A percentile compares a stretch with the other conserved stretches of the same genome.
Conservation (phyloP, 2,888 invertebrate species). For the Ormyrus rosae region DNA sequence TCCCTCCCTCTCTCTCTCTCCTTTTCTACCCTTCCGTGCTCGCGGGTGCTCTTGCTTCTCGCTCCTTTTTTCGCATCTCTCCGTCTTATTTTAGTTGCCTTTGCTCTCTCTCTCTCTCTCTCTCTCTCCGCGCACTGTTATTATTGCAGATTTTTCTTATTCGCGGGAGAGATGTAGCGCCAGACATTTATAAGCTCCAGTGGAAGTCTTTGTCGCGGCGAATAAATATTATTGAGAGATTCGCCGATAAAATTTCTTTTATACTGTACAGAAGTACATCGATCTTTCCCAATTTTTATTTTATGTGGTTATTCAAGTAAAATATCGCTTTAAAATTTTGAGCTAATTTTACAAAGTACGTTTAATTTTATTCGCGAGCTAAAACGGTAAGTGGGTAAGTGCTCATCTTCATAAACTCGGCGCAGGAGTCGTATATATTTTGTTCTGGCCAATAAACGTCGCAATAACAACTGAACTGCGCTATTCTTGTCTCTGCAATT, state of each 20-base stretch:
- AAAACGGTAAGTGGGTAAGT: neutral
- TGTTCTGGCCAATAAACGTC: constrained; percentile 37
- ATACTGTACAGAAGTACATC: neutral
- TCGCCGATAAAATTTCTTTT: constrained; percentile 26
- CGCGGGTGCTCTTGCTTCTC: neutral
- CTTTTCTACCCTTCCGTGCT: constrained; percentile 9
- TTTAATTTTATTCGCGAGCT: neutral
- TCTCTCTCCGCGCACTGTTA: constrained; percentile 30
- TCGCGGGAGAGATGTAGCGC: constrained; percentile 14
- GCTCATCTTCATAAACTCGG: constrained; percentile 37
- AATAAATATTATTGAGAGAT: constrained; percentile 27
- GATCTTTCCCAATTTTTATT: too few relatives aligned
- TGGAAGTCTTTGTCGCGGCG: constrained; percentile 10
- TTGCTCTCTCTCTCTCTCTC: neutral
- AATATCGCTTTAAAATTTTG: too few relatives aligned
- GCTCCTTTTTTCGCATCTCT: neutral
- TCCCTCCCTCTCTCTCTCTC: constrained; percentile 6
- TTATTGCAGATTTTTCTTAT: constrained; percentile 46
- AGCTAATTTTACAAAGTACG: too few relatives aligned
- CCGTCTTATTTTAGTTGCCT: neutral
- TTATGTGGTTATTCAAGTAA: too few relatives aligned
- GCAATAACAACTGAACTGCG: constrained; percentile 19
- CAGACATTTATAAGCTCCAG: constrained; percentile 19
- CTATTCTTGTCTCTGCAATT: constrained; percentile 32
- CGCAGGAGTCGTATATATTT: constrained; percentile 9